Conservation (phyloP, 2,797 vertebrate genomes). For the Cossypha polioptera region DNA sequence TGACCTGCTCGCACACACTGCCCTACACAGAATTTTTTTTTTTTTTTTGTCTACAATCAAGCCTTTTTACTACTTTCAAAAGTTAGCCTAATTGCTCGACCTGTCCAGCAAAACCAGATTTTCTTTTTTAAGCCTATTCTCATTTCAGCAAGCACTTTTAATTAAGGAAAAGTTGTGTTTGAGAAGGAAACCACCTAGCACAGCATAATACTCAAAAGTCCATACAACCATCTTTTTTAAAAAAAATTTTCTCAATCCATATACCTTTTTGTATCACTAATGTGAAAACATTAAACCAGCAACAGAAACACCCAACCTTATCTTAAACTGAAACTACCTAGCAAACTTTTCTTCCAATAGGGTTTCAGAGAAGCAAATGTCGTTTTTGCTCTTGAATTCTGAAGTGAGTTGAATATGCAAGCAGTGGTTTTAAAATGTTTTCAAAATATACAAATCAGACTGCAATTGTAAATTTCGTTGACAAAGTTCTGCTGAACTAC, state of each 20-base stretch:
- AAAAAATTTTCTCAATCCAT: background rate
- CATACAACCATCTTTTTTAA: background rate
- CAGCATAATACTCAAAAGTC: background rate
- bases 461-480: background rate
- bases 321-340: background rate
- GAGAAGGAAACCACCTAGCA: background rate
- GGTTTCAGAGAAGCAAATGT: background rate
- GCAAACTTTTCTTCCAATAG: background rate
- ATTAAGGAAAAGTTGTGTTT: background rate
- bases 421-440: background rate
- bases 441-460: background rate
- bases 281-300: background rate
- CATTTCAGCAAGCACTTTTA: background rate
- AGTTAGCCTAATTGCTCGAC: background rate
- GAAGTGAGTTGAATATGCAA: background rate
- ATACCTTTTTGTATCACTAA: background rate
- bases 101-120: background rate
- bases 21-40: background rate
- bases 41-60: background rate
- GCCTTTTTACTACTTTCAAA: background rate
- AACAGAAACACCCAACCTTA: background rate
- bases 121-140: background rate
- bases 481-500: background rate
- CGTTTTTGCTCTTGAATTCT: background rate
- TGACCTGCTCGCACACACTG: background rate